Conservation (phyloP, 1,140 invertebrate species). For the Drosophila nebulosa region DNA sequence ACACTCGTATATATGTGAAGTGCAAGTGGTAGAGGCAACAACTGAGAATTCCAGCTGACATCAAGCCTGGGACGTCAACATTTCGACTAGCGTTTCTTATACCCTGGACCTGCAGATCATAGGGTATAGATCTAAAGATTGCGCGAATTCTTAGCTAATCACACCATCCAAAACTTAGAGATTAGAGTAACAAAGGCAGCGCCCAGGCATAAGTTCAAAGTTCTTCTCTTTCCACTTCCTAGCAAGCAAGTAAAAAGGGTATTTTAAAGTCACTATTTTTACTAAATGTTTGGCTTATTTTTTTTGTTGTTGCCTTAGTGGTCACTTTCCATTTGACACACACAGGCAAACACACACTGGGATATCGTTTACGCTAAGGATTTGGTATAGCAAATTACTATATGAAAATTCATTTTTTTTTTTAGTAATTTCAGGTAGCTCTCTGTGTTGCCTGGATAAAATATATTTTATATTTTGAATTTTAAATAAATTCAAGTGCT, state of each 20-base stretch:
- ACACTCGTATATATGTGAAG: not conserved
- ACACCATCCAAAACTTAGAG: too few relatives aligned
- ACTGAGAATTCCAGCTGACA: not conserved
- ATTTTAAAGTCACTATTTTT: not conserved
- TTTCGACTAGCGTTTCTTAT: not conserved
- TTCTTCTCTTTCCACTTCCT: too few relatives aligned
- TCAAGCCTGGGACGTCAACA: slow-evolving; percentile 7
- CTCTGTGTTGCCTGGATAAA: slow-evolving; percentile 13
- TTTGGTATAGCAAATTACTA: slow-evolving; percentile 18
- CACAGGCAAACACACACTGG: not conserved
- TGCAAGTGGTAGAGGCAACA: not conserved
- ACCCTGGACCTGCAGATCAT: not conserved
- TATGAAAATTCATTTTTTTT: slow-evolving; percentile 55
- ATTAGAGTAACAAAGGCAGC: too few relatives aligned
- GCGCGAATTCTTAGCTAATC: too few relatives aligned
- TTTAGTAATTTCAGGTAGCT: not conserved
- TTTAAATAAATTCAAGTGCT: slow-evolving; percentile 56
- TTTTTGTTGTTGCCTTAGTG: slow-evolving; percentile 1
- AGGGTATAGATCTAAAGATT: too few relatives aligned
- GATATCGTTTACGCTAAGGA: slow-evolving; percentile 12
- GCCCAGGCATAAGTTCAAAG: too few relatives aligned
- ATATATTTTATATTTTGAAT: slow-evolving; percentile 42
- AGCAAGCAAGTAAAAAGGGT: too few relatives aligned
- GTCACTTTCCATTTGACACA: slow-evolving; percentile 23
- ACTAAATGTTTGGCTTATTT: not conserved